These are phyloP conservation scores for Nematostella vectensis DNA, from an alignment of 92 coral and sea anemone species.

Conservation along the genomic window DNA sequence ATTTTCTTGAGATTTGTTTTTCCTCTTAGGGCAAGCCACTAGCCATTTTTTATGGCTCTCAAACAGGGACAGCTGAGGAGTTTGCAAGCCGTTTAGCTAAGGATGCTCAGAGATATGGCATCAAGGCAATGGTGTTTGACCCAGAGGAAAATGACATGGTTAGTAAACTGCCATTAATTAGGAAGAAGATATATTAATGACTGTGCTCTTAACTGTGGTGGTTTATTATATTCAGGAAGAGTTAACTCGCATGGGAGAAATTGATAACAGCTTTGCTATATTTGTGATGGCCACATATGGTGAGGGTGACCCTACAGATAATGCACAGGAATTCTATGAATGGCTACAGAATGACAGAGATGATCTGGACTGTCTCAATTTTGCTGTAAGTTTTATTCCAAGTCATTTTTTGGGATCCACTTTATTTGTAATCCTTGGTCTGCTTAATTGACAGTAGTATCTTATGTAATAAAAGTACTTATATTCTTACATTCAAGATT, in stretches of 20 bases:
- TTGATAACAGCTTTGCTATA: conserved; percentile 68
- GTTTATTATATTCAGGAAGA: conserved; percentile 53
- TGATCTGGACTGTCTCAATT: conserved; percentile 76
- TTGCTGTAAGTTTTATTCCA: conserved; percentile 51
- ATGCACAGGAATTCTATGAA: conserved; percentile 89
- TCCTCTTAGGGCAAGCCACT: conserved; percentile 62
- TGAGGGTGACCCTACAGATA: conserved; percentile 98
- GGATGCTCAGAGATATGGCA: conserved; percentile 93
- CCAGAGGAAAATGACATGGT: conserved; percentile 99
- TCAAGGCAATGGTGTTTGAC: conserved; percentile 77
- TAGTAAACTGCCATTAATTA: background rate
- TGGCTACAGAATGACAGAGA: conserved; percentile 93
- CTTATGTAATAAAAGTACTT: too few relatives aligned
- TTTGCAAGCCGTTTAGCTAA: conserved; percentile 94
- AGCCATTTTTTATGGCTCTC: conserved; percentile 98
- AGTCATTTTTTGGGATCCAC: background rate
- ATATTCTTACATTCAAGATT: too few relatives aligned
- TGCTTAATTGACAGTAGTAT: background rate
- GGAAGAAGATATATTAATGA: background rate
- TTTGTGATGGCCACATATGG: conserved; percentile 98
- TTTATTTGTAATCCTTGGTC: background rate
- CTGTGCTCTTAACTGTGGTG: too few relatives aligned
- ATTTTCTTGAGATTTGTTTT: too few relatives aligned
- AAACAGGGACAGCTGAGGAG: conserved; percentile 99
- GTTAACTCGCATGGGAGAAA: conserved; percentile 73